Evolutionary conservation across 2,797 vertebrate species (phyloP), one percentile per base, ranked within the genome.

Genomic region (Benthosema pterotum): DNA sequence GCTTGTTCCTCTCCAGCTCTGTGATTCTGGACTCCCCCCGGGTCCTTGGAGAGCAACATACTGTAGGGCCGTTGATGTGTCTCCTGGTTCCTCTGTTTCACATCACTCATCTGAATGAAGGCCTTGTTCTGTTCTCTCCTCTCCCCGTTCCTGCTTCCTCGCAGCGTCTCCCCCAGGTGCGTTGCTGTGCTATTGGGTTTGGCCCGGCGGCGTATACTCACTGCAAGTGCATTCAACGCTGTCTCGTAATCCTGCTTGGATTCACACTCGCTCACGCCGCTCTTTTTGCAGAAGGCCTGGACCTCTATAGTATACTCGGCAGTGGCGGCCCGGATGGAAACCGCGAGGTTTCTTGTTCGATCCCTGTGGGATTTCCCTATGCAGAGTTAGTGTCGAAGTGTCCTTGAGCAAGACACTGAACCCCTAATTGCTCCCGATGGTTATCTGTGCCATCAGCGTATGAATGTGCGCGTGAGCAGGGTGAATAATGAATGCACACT

Each of bases 31-130:
- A 72, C 59, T 57, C 51, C 11, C 9, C 15, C 16, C n/a, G n/a
- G 9, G 53, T 65, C 56, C 15, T 57, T 56, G 61, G 68, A 48
- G 57, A 52, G 70, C 55, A 65, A 52, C 32, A 42, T 62, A 66
- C n/a, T n/a, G n/a, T 38, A 62, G 61, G 48, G 57, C 28, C 18
- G 53, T 43, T 52, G 52, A 42, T 68, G 55, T 25, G n/a, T 80
- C 77, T 72, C 76, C 65, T n/a, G 52, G 60, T 57, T 68, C 68
- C 52, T 48, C 65, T 67, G 70, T 28, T 65, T 89, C 56, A 72
- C 78, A 82, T 84, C 78, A 78, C 54, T 12, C 1, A 58, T 71
- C 65, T 87, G 73, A 88, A 89, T 79, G 75, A 72, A 49, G 61
- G 61, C 74, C 69, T 87, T 87, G 81, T 87, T 87, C 81, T 77